A percentile compares a stretch with the other conserved stretches of the same genome.
phyloP scores from a whole-genome alignment of 2,888 invertebrate species.

The Phymatocera aterrima region DNA sequence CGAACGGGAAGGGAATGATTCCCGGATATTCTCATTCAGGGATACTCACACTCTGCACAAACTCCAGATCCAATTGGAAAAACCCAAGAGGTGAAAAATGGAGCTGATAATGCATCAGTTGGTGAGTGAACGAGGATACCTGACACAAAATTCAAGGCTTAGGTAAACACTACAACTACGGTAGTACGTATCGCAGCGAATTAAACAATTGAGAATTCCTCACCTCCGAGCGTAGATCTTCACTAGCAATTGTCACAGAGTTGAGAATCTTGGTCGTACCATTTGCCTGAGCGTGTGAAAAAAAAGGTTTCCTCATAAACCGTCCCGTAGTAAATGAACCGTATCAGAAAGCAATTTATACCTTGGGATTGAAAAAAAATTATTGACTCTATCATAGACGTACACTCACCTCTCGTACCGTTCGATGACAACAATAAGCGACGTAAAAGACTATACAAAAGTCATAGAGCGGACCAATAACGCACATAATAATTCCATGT shows the following conservation, averaged over 20 bases:
- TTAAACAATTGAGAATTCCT: not conserved
- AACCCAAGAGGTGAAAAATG: slow-evolving; percentile 31
- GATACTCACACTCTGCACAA: slow-evolving; percentile 23
- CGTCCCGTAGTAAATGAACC: not conserved
- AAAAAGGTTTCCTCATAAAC: not conserved
- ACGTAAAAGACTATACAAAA: not conserved
- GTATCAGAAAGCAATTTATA: not conserved
- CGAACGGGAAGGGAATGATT: too few relatives aligned
- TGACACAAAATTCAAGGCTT: not conserved
- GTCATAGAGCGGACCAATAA: not conserved
- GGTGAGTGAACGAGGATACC: slow-evolving; percentile 24
- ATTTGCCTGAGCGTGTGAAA: not conserved
- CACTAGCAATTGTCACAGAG: not conserved
- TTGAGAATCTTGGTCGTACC: slow-evolving; percentile 24
- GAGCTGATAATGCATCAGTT: slow-evolving; percentile 33
- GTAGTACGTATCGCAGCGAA: not conserved
- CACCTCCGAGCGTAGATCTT: slow-evolving; percentile 12
- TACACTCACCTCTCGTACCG: not conserved
- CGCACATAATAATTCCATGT: not conserved
- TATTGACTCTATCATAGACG: not conserved
- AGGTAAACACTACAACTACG: not conserved
- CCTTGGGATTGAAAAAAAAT: not conserved
- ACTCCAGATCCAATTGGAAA: slow-evolving; percentile 5
- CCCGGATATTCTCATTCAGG: not conserved
- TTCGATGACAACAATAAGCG: slow-evolving; percentile 25